Conservation (phyloP, 2,797 vertebrate genomes). For the Taenioides sp. region DNA sequence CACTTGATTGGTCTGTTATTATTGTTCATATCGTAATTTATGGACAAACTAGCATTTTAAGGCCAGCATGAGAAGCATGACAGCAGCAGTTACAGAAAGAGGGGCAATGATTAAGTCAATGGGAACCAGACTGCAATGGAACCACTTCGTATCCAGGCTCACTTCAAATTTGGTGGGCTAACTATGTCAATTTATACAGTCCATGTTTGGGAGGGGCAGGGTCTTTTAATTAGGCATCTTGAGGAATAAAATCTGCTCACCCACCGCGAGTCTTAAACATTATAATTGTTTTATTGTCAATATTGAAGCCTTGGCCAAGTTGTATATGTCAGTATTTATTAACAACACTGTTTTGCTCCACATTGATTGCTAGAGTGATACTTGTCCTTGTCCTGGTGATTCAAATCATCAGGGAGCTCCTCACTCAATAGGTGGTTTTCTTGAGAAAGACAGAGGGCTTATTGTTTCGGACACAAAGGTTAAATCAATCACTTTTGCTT, state of each 20-base stretch:
- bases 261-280: constrained; percentile 14
- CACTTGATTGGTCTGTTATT: too few relatives aligned
- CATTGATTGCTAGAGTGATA: constrained; percentile 44
- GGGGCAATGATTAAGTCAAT: too few relatives aligned
- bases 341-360: constrained; percentile 43
- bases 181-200: too few relatives aligned
- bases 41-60: too few relatives aligned
- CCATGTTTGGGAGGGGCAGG: too few relatives aligned
- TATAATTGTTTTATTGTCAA: constrained; percentile 20
- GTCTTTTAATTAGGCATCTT: constrained; percentile 15
- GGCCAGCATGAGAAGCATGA: too few relatives aligned
- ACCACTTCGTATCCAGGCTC: too few relatives aligned
- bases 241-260: constrained; percentile 27
- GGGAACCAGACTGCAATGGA: too few relatives aligned
- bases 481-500: constrained; percentile 54
- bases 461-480: constrained; percentile 56
- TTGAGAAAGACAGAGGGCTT: constrained; percentile 43
- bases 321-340: constrained; percentile 35
- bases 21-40: too few relatives aligned
- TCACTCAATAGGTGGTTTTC: constrained; percentile 31
- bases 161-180: too few relatives aligned
- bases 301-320: constrained; percentile 19
- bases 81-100: too few relatives aligned
- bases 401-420: constrained; percentile 36
- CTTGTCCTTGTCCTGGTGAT: constrained; percentile 46